Percentiles rank a stretch among this genome's conserved stretches.
These are phyloP conservation scores for Ypsolopha scabrella DNA, from an alignment of 2,888 invertebrate genomes.

Conservation along the genomic window DNA sequence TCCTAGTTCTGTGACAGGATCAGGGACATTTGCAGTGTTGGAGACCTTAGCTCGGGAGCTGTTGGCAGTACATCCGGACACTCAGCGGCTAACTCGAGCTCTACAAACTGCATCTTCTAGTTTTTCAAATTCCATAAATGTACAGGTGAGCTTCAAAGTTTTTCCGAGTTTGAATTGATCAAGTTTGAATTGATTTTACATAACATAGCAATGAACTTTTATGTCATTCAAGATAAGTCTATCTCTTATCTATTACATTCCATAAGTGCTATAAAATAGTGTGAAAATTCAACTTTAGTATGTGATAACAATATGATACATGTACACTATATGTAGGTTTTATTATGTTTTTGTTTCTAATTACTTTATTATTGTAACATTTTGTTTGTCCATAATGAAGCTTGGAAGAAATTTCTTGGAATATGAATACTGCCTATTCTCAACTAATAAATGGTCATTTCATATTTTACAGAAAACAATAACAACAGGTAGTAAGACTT, in stretches of 20 bases:
- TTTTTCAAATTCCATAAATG: slow-evolving; percentile 50
- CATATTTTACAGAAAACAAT: slow-evolving; percentile 13
- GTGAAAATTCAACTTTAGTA: too few relatives aligned
- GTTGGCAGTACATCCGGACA: slow-evolving; percentile 57
- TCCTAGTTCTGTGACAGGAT: slow-evolving; percentile 38
- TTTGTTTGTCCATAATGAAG: too few relatives aligned
- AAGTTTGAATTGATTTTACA: not conserved
- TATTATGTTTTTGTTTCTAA: too few relatives aligned
- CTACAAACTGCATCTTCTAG: slow-evolving; percentile 67
- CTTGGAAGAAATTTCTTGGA: too few relatives aligned
- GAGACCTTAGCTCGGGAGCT: slow-evolving; percentile 53
- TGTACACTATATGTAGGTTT: too few relatives aligned
- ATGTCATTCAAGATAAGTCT: not conserved
- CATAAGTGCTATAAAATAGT: too few relatives aligned
- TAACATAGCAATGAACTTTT: not conserved
- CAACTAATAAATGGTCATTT: too few relatives aligned
- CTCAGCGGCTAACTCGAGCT: slow-evolving; percentile 63
- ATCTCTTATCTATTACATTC: not conserved
- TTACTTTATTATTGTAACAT: too few relatives aligned
- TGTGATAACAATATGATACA: too few relatives aligned
- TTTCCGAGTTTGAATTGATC: not conserved
- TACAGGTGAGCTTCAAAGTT: slow-evolving; percentile 32
- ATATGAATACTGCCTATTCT: too few relatives aligned
- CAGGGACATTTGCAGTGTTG: slow-evolving; percentile 46
- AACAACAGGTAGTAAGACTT: slow-evolving; percentile 50